Evolutionary conservation across 2,113 vertebrate species (phyloP), one percentile per base, ranked within the genome.

Genomic region (Passer montanus): DNA sequence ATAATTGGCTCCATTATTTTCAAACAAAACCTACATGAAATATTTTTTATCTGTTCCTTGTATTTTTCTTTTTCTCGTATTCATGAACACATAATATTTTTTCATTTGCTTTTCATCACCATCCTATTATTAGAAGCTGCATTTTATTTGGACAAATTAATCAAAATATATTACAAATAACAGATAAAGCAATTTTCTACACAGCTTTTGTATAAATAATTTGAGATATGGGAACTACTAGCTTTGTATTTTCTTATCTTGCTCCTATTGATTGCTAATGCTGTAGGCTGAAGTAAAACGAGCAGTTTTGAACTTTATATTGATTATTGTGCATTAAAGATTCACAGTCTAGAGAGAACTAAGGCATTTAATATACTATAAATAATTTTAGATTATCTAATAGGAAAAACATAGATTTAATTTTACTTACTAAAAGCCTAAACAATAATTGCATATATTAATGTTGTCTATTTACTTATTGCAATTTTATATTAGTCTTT

Each of bases 81-180:
- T 75, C 33, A 47, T 23, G 59, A 86, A 52, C 55, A 79, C 9
- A 50, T 20, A 3, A 14, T 35, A 76, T 37, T 81, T 89, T 92
- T 87, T 63, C 8, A 85, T 66, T 94, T 87, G 26, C 30, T 89
- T 91, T 96, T 83, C 16, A 55, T 88, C 74, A 72, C 5, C 63
- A 69, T 37, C 30, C 13, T 76, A 30, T 59, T 94, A 53, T 77
- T 85, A 87, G 41, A 93, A 90, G 9, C 2, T 50, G 35, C 24
- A 87, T 78, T 93, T 96, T 85, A 86, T 64, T 83, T 77, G 39
- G 39, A 83, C 13, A 87, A 80, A 83, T 67, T 77, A 95, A 85
- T 27, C 50, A 21, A 80, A 86, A 90, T 60, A 39, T 3, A 62
- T 30, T 52, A 91, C 55, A 85, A 91, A 41, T 39, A 89, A 85